Percentiles rank a stretch among this genome's conserved stretches.
Conservation (phyloP, 2,113 vertebrate species). For the Daubentonia madagascariensis region DNA sequence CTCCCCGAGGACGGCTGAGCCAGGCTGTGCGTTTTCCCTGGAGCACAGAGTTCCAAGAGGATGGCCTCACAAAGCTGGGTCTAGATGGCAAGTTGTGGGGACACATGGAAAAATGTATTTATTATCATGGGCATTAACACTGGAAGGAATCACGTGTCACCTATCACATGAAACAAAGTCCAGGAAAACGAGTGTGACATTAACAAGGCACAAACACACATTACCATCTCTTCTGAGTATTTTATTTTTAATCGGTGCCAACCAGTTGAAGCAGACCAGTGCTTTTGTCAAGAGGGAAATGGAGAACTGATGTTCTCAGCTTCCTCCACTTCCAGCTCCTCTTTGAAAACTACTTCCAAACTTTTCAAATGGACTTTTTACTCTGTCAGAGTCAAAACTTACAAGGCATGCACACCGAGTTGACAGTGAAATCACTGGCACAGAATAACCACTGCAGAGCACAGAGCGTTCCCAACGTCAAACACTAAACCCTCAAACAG, state of each 20-base stretch:
- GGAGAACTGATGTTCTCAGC: background rate
- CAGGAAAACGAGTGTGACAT: background rate
- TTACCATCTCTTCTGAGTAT: background rate
- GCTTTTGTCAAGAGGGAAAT: background rate
- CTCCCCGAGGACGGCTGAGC: background rate
- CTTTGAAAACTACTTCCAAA: background rate
- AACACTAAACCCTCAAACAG: background rate
- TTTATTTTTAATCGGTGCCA: fast-evolving
- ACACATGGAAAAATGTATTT: background rate
- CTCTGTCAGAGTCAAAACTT: no score
- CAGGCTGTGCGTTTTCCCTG: background rate
- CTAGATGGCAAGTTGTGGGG: background rate
- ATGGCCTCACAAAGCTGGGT: background rate
- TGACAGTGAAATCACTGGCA: background rate
- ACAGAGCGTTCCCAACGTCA: background rate
- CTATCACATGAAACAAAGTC: background rate
- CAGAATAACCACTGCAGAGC: fast-evolving
- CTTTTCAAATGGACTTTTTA: background rate
- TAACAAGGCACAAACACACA: fast-evolving
- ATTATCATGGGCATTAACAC: background rate
- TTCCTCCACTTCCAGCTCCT: no score
- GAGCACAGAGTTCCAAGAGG: background rate
- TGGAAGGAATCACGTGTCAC: background rate
- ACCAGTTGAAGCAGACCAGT: background rate
- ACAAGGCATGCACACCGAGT: no score